A percentile compares a stretch with the other conserved stretches of the same genome.
These are phyloP conservation scores for Metaphire vulgaris DNA, from an alignment of 1,140 invertebrate species.

Conservation along the genomic window DNA sequence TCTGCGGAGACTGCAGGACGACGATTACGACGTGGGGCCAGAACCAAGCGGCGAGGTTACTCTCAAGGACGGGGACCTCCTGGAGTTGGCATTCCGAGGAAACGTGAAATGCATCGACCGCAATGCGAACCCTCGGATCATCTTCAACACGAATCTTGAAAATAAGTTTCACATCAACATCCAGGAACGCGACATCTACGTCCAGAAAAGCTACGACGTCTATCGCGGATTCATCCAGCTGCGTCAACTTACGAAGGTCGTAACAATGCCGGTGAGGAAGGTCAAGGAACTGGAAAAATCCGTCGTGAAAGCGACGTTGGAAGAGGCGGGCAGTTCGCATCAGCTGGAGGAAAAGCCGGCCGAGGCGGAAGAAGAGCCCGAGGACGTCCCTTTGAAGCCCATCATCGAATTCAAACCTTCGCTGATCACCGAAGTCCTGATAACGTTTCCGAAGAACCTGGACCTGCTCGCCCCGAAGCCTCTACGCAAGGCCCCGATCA, in stretches of 20 bases:
- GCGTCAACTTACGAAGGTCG: not conserved
- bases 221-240: slow-evolving; percentile 32
- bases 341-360: too few relatives aligned
- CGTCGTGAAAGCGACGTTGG: not conserved
- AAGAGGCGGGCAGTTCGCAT: too few relatives aligned
- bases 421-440: not conserved
- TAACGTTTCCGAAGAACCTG: slow-evolving; percentile 15
- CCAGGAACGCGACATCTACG: slow-evolving; percentile 40
- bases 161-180: slow-evolving; percentile 33
- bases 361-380: not conserved
- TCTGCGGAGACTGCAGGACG: slow-evolving; percentile 33
- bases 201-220: slow-evolving; percentile 43
- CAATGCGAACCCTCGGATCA: slow-evolving; percentile 23
- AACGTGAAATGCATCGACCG: slow-evolving; percentile 36
- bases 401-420: not conserved
- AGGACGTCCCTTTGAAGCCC: not conserved
- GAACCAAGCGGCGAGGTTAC: slow-evolving; percentile 32
- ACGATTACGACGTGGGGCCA: slow-evolving; percentile 41
- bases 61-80: slow-evolving; percentile 41
- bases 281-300: not conserved
- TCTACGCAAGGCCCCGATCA: not conserved
- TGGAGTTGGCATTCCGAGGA: slow-evolving; percentile 42
- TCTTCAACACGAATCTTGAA: slow-evolving; percentile 41
- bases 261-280: not conserved
- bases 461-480: slow-evolving; percentile 3